These are phyloP conservation scores for Podiceps cristatus DNA, from an alignment of 2,113 vertebrate genomes.

Conservation along the genomic window DNA sequence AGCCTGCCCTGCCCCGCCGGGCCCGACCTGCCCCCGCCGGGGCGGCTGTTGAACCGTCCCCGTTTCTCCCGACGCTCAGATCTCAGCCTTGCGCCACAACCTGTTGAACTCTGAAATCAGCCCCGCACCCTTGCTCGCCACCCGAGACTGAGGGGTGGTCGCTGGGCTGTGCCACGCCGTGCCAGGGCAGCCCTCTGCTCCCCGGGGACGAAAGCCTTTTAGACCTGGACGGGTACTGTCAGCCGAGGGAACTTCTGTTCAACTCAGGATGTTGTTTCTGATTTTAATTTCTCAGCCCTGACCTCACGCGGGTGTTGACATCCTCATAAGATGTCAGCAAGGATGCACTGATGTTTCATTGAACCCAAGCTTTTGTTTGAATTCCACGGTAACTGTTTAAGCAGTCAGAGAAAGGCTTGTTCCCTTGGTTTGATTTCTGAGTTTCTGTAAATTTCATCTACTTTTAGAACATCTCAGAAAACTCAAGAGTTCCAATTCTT, in stretches of 20 bases:
- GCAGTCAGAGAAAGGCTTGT: background rate
- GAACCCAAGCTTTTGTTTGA: background rate
- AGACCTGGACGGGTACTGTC: background rate
- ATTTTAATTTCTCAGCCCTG: background rate
- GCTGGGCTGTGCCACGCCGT: rapidly evolving
- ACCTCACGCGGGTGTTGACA: background rate
- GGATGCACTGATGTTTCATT: background rate
- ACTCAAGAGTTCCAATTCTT: rapidly evolving
- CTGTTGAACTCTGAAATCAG: background rate
- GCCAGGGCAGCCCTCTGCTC: no score
- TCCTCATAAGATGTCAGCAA: background rate
- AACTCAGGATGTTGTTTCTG: rapidly evolving
- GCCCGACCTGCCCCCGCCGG: background rate
- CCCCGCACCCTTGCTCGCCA: background rate
- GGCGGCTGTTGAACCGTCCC: no score
- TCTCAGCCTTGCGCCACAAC: no score
- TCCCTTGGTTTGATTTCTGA: rapidly evolving
- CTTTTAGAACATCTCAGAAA: rapidly evolving
- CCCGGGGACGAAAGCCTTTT: background rate
- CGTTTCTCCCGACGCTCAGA: background rate
- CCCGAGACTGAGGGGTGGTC: rapidly evolving
- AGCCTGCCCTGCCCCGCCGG: background rate
- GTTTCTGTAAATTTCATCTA: rapidly evolving
- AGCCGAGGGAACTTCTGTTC: background rate
- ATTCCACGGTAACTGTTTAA: background rate